Evolutionary conservation across 2,888 invertebrate genomes (phyloP), one percentile per base, ranked within the genome.

Genomic region (Netelia virgata): DNA sequence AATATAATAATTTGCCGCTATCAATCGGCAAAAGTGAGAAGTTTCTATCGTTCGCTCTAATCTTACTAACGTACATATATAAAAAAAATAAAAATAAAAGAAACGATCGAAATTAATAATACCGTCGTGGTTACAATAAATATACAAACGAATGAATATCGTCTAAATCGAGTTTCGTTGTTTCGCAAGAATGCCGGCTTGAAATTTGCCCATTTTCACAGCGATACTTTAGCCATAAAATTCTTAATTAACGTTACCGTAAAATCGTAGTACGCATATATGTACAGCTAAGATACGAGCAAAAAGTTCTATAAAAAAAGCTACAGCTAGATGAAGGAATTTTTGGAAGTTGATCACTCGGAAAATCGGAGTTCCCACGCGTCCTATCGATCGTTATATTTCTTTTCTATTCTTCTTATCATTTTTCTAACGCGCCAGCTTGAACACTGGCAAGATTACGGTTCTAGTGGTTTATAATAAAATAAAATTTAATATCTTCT

Each of bases 241-340:
- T 75, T 23, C 36, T 18, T 55, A 10, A 77, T 77, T n/a, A 73
- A 73, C 50, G 53, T 73, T 78, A 68, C 61, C 63, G 50, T 59
- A 74, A 70, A 70, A 28, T 73, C 75, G 77, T 28, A 66, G 69
- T 63, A n/a, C 70, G 85, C 73, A 72, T 74, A 83, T 88, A 87
- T 89, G 57, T 88, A 88, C 89, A 87, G 86, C 85, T 82, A 81
- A 86, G 82, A 66, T 75, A 80, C 82, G 80, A 78, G 84, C 64
- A 88, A 87, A 90, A 90, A 90, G 85, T 86, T 86, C 89, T 86
- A 73, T 84, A 88, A 91, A 90, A 90, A 90, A 89, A 85, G 83
- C 83, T 88, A 88, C 76, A 36, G 23, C 28, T 84, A 68, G 28
- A 63, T 36, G 77, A 55, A 59, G 57, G 57, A 64, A 66, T 61